These are phyloP conservation scores for Andrena bucephala DNA, from an alignment of 2,888 invertebrate species.

Conservation along the genomic window DNA sequence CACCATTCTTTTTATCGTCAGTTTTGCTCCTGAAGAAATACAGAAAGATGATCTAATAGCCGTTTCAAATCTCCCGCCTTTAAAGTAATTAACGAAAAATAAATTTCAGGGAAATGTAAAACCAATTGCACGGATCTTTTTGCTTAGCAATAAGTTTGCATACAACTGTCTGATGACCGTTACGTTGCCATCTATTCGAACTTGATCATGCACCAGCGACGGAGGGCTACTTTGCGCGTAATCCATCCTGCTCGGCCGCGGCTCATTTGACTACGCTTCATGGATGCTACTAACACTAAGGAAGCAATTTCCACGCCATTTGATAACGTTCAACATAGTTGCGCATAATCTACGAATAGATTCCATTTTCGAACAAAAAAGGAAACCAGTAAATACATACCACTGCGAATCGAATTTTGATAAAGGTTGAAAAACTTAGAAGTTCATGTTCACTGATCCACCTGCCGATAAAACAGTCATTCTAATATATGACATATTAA, in stretches of 20 bases:
- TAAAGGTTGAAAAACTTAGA: neutral
- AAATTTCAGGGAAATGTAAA: neutral
- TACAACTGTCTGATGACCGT: constrained; percentile 45
- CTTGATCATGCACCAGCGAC: neutral
- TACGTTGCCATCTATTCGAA: constrained; percentile 35
- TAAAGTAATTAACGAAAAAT: neutral
- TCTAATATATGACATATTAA: neutral
- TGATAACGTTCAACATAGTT: neutral
- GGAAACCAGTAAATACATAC: constrained; percentile 3
- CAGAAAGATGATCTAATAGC: too few relatives aligned
- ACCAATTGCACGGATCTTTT: neutral
- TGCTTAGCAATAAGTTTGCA: constrained; percentile 9
- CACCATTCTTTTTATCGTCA: neutral
- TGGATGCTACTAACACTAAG: neutral
- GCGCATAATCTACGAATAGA: neutral
- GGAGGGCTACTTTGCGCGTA: neutral
- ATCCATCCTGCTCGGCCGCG: constrained; percentile 5
- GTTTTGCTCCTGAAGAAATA: neutral
- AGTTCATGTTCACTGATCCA: neutral
- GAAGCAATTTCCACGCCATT: neutral
- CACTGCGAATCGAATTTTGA: constrained; percentile 14
- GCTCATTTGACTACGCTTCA: neutral
- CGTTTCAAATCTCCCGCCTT: too few relatives aligned
- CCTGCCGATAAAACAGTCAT: constrained; percentile 18
- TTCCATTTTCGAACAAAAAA: neutral